Evolutionary conservation across 2,797 vertebrate species (phyloP), one percentile per base, ranked within the genome.

Genomic region (Buceros bicornis): DNA sequence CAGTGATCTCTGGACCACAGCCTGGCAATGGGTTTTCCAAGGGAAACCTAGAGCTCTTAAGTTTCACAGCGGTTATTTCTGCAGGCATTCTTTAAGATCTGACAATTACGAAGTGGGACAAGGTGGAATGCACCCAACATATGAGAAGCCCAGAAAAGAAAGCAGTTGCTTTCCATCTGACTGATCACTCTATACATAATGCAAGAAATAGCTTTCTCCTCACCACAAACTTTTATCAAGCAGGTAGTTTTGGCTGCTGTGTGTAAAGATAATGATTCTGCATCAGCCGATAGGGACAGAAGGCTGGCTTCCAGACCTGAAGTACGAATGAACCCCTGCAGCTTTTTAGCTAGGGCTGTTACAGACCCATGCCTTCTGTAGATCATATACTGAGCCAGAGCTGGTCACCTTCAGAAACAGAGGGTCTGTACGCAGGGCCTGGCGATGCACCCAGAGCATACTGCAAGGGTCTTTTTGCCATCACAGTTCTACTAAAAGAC

Each of bases 181-280:
- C 51, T 4, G 2, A 69, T 81, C 53, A 15, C 15, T 62, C 47
- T 13, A 13, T 4, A 69, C 0, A 0, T 28, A 64, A 77, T 8
- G 26, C 42, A 64, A 93, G 90, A 40, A 95, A 51, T 7, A 35
- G 67, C 10, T 11, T 62, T 37, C 31, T 51, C 58, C 81, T 89
- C 60, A 62, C 12, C 37, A 29, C 20, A 70, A 31, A 65, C 43
- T 77, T 87, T 21, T 45, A 47, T 61, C 53, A 88, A 69, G 33
- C 50, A 71, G 53, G 42, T 43, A 76, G 37, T 33, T 67, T 78
- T 82, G 40, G 37, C 20, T n/a, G 43, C 18, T 37, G 22, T 29
- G 20, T 48, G 31, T 66, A 48, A 93, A 72, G 54, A 21, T 24
- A 69, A 78, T 9, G 28, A 31, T 29, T 69, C 31, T 54, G 24